Evolutionary conservation across 2,888 invertebrate species (phyloP).

Genomic region (Ramazzottius varieornatus): DNA sequence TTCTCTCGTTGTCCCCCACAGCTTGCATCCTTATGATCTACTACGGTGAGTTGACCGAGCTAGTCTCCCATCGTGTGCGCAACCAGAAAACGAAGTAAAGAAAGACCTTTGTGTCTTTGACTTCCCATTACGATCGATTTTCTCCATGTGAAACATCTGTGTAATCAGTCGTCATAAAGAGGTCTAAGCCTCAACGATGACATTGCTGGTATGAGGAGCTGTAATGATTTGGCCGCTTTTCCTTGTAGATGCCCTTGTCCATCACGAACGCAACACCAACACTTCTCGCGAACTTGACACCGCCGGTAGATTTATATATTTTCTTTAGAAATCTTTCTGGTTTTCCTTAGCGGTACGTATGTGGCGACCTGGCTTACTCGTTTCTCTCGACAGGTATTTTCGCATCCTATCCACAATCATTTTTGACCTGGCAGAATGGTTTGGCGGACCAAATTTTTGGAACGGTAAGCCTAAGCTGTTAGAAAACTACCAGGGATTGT

Average conservation of each 20-base stretch:
- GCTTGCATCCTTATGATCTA: constrained; percentile 27
- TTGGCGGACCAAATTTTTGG: constrained; percentile 24
- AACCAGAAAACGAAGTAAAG: too few relatives aligned
- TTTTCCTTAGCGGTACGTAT: too few relatives aligned
- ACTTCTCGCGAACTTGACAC: neutral
- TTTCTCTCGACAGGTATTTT: constrained; percentile 22
- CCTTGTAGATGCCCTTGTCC: neutral
- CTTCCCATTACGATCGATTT: too few relatives aligned
- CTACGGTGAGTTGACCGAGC: constrained; percentile 20
- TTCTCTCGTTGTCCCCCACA: too few relatives aligned
- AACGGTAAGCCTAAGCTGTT: neutral
- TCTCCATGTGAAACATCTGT: too few relatives aligned
- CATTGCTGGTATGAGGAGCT: neutral
- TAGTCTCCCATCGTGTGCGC: too few relatives aligned
- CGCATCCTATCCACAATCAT: constrained; percentile 27
- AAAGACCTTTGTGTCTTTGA: too few relatives aligned
- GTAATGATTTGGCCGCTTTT: neutral
- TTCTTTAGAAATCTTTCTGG: neutral
- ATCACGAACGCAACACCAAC: neutral
- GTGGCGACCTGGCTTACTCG: too few relatives aligned
- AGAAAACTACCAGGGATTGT: neutral
- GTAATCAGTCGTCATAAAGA: too few relatives aligned
- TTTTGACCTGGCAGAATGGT: constrained; percentile 21
- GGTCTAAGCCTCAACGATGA: too few relatives aligned
- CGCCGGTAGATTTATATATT: neutral